Evolutionary conservation across 2,888 invertebrate genomes (phyloP).

Genomic region (Psylliodes chrysocephalus): DNA sequence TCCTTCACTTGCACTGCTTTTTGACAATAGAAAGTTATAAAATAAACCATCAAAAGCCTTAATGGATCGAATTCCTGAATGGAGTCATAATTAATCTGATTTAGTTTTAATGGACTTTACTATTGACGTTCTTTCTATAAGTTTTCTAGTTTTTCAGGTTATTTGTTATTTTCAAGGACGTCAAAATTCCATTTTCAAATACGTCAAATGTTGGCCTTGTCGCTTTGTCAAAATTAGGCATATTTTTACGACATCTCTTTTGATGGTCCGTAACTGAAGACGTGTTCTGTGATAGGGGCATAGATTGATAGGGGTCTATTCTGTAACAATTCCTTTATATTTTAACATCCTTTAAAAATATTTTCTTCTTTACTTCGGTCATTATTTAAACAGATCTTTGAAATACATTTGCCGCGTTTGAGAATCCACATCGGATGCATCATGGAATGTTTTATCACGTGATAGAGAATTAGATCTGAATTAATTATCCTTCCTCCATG

Average conservation of each 20-base stretch:
- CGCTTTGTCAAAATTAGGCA: not conserved
- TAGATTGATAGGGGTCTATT: no score
- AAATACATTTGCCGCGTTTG: no score
- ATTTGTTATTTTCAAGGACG: slow-evolving; percentile 29
- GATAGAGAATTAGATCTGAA: no score
- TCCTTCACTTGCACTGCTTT: slow-evolving; percentile 23
- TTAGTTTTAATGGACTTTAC: slow-evolving; percentile 24
- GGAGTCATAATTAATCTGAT: slow-evolving; percentile 9
- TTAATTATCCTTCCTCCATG: no score
- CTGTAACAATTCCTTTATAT: no score
- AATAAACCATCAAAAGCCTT: not conserved
- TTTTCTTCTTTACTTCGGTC: no score
- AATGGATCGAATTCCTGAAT: not conserved
- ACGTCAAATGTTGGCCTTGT: not conserved
- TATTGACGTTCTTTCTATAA: slow-evolving; percentile 29
- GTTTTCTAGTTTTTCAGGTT: slow-evolving; percentile 30
- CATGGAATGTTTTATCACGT: no score
- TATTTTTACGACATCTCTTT: not conserved
- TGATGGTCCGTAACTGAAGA: no score
- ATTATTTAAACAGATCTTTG: no score
- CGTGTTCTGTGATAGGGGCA: no score
- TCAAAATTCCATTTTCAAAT: slow-evolving; percentile 12
- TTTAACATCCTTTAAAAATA: no score
- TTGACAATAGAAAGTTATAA: not conserved
- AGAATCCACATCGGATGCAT: no score